Evolutionary conservation across 2,797 vertebrate species (phyloP).

Genomic region (Lagodon rhomboides): DNA sequence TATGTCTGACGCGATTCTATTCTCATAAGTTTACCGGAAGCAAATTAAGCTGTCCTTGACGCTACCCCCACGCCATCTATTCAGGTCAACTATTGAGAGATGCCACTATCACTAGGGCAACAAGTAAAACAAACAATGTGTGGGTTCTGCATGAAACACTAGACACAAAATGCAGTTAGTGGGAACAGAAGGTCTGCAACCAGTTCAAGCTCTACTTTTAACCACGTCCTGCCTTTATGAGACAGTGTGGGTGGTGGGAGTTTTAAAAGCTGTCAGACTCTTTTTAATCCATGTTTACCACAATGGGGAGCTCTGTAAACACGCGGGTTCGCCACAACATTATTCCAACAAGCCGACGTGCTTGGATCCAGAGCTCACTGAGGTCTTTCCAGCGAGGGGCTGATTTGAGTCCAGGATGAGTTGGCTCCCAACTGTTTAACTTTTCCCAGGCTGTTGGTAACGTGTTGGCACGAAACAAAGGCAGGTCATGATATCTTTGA

Average conservation of each 20-base stretch:
- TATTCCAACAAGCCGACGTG: conserved; percentile 56
- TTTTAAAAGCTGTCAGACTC: conserved; percentile 72
- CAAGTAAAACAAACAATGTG: conserved; percentile 87
- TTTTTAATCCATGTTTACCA: conserved; percentile 78
- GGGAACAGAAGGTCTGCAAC: conserved; percentile 69
- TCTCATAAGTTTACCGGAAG: conserved; percentile 45
- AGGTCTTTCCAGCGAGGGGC: conserved; percentile 46
- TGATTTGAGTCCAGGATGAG: conserved; percentile 55
- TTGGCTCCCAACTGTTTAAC: conserved; percentile 68
- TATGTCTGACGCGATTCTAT: conserved; percentile 38
- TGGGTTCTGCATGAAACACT: conserved; percentile 86
- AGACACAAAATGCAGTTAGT: conserved; percentile 79
- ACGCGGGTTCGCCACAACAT: conserved; percentile 68
- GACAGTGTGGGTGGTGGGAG: conserved; percentile 76
- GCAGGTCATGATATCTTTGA: conserved; percentile 24
- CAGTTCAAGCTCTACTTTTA: conserved; percentile 57
- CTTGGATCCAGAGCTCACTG: conserved; percentile 40
- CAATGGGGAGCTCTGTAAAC: conserved; percentile 80
- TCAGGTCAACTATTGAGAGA: conserved; percentile 79
- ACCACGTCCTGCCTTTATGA: conserved; percentile 67
- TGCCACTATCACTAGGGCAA: conserved; percentile 83
- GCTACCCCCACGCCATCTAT: conserved; percentile 64
- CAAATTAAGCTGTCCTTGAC: conserved; percentile 52
- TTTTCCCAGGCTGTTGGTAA: conserved; percentile 70
- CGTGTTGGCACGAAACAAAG: conserved; percentile 31